Evolutionary conservation across 92 coral and sea anemone genomes (phyloP).

Genomic region (Muricea muricata): DNA sequence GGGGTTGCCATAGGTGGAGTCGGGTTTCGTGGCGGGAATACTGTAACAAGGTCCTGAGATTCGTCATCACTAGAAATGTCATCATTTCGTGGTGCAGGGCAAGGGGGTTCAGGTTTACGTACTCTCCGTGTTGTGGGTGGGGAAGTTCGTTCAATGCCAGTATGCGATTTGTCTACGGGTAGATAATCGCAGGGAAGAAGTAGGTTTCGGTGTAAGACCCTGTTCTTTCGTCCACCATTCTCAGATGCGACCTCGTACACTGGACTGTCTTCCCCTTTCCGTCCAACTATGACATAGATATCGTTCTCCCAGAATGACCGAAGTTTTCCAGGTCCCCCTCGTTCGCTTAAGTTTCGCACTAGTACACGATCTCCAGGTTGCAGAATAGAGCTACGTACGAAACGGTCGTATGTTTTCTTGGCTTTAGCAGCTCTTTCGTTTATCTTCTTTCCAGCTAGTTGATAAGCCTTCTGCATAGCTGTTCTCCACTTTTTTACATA

Average conservation of each 20-base stretch:
- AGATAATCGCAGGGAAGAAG: too few relatives aligned
- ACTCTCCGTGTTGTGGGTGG: background rate
- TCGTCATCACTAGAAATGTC: background rate
- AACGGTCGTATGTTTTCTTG: background rate
- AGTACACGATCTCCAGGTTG: background rate
- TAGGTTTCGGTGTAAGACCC: too few relatives aligned
- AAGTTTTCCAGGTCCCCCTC: background rate
- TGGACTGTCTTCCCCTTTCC: background rate
- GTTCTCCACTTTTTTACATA: background rate
- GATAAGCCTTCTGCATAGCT: background rate
- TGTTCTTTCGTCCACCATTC: too few relatives aligned
- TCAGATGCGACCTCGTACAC: background rate
- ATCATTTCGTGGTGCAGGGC: background rate
- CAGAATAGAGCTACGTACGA: background rate
- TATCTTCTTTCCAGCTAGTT: background rate
- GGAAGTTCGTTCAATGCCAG: background rate
- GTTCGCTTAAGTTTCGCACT: background rate
- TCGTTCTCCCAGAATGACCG: background rate
- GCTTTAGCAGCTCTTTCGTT: background rate
- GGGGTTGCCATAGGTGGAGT: background rate
- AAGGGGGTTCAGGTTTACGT: background rate
- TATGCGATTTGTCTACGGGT: background rate
- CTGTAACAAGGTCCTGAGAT: background rate
- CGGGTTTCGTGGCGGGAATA: background rate
- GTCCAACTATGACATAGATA: background rate